Conservation (phyloP, 2,113 vertebrate genomes). For the Apus apus region DNA sequence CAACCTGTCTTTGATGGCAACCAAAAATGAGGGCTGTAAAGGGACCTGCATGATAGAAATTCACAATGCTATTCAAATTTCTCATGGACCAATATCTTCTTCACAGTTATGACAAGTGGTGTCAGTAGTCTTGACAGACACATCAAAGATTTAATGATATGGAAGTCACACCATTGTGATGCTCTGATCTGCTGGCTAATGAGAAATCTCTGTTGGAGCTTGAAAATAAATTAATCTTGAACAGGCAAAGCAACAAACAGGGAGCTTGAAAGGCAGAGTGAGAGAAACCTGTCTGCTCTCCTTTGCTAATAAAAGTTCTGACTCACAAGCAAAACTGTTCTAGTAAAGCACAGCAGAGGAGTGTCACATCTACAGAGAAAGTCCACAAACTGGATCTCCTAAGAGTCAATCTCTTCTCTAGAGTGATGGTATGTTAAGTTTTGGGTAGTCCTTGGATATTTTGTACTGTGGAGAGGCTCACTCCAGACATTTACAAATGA, state of each 20-base stretch:
- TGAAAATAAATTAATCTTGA: slow-evolving; percentile 44
- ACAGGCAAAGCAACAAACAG: slow-evolving; percentile 35
- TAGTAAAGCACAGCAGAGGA: neutral
- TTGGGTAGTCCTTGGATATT: neutral
- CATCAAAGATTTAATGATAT: slow-evolving; percentile 55
- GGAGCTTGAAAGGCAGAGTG: slow-evolving; percentile 20
- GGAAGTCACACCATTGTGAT: slow-evolving; percentile 13
- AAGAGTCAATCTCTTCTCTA: neutral
- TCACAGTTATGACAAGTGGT: slow-evolving; percentile 35
- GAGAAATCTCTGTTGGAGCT: slow-evolving; percentile 46
- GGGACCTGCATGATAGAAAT: neutral
- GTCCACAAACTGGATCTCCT: neutral
- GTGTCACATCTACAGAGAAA: neutral
- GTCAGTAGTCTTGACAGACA: neutral
- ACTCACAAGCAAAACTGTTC: neutral
- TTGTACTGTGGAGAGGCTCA: neutral
- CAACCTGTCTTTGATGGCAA: neutral
- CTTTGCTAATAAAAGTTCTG: neutral
- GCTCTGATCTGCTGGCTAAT: neutral
- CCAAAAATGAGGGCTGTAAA: neutral
- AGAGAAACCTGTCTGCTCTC: neutral
- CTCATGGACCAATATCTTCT: neutral
- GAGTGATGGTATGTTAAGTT: neutral
- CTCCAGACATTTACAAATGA: neutral
- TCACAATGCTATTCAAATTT: neutral